Evolutionary conservation across 2,113 vertebrate genomes (phyloP).

Genomic region (Thamnaconus septentrionalis): DNA sequence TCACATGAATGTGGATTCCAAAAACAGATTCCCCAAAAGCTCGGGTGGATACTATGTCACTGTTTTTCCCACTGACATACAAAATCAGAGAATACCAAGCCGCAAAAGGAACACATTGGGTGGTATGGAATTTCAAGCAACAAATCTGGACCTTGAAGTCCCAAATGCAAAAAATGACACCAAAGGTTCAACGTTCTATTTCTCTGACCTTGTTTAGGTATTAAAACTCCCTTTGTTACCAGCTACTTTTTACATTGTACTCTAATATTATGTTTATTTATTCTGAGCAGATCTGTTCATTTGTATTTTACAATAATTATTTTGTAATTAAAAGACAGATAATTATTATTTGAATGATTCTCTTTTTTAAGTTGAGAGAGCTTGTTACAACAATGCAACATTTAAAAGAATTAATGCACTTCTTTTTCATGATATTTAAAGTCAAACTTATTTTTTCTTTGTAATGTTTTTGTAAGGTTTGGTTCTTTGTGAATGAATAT

Average conservation of each 20-base stretch:
- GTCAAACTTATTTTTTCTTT: no score
- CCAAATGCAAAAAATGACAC: conserved; percentile 39
- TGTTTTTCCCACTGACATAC: conserved; percentile 42
- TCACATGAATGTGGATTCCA: conserved; percentile 10
- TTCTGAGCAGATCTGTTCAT: neutral
- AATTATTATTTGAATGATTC: no score
- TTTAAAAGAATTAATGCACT: no score
- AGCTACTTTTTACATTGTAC: neutral
- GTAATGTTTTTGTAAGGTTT: no score
- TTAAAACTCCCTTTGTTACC: neutral
- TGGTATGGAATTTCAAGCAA: conserved; percentile 31
- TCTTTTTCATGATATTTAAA: no score
- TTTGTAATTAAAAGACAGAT: no score
- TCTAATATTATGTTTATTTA: conserved; percentile 19
- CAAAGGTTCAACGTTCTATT: conserved; percentile 61
- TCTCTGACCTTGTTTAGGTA: conserved; percentile 62
- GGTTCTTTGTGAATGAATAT: no score
- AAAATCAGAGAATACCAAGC: conserved; percentile 34
- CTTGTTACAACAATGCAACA: no score
- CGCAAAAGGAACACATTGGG: conserved; percentile 51
- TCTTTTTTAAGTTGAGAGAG: no score
- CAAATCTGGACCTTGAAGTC: conserved; percentile 71
- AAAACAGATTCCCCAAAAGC: neutral
- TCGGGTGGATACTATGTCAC: conserved; percentile 54
- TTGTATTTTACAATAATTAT: neutral